Evolutionary conservation across 37 sponge, comb jelly and placozoan genomes (phyloP), one percentile per base, ranked within the genome.

Genomic region (Halichondria panicea): DNA sequence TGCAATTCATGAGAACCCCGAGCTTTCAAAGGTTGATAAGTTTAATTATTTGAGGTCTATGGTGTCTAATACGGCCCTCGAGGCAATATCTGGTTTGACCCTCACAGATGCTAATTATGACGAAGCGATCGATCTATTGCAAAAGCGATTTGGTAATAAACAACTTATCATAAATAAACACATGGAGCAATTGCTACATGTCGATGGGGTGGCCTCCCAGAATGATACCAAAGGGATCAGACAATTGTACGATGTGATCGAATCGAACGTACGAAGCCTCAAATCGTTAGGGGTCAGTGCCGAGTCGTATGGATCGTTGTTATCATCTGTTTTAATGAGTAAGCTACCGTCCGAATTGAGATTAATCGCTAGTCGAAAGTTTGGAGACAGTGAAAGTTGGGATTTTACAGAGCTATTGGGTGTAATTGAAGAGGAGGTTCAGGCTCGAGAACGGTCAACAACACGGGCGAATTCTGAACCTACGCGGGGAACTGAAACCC

Each of bases 141-240:
- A 67, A 59, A 70, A 80, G 19, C 48, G 72, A 21, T 80, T 80
- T 62, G 81, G 81, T 11, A 61, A 80, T 53, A 38, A 59, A 18
- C 62, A 80, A 38, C 63, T 71, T 1, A 58, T 79, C 24, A 54
- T 79, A 1, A 62, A 58, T 45, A 70, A 62, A 37, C 81, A 80
- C 64, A 80, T 70, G 72, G 81, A 80, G 36, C 35, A 31, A 25
- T 38, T 80, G n/a, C 27, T 71, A 43, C 31, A 52, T 55, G 32
- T 79, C 36, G 61, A 55, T 9, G 31, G 22, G 15, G 70, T 79
- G 12, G 33, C 56, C 21, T 65, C 67, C 3, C 56, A 50, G 37
- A 30, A 77, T 77, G 70, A 79, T 32, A 32, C 54, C 27, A 69
- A 57, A 45, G 61, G 70, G 1, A 59, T 79, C 45, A 55, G 80